Base-by-base conservation (phyloP, 2,113 vertebrate genomes). In the Collichthys lucidus region DNA sequence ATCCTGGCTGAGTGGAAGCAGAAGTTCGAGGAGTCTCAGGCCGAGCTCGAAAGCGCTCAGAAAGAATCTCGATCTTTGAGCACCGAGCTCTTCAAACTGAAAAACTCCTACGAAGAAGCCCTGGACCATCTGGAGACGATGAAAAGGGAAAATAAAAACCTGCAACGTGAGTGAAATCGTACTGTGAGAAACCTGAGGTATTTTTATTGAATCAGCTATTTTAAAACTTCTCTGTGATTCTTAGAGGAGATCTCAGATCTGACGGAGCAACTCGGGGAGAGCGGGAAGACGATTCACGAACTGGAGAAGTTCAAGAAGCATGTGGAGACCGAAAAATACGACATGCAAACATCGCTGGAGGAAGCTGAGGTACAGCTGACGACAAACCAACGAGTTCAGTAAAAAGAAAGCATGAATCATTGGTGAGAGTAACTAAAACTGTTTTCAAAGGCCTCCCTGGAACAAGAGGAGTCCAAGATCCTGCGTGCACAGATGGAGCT, bases 281-380 rank as follows among this genome's bases (percentile, higher is more conserved):
- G 60, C 2, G 82, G 93, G 52, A 94, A 93, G 72, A 84, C 46
- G 6, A 81, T 91, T 24, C 90, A 92, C 0, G 92, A 93, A 46
- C 53, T 93, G 16, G 93, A 93, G 80, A 93, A 94, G 63, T 88
- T 88, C 71, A 94, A 88, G 87, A 94, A 94, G 84, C 86, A 83
- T 40, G 85, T 84, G 20, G 91, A 93, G 57, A 87, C 89, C 0
- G 91, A 94, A 66, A 93, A 86, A 42, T 77, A 29, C 1, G 91
- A 94, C 55, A 86, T 90, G 67, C 91, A 93, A 49, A 82, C 80
- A 0, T 80, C 90, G 0, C 80, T 94, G 84, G 92, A 94, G 19
- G 92, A 93, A 96, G 86, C 84, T 93, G 57, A 96, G 95, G 93
- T 96, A 93, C 46, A 91, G 89, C 67, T 89, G 7, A 44, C 16